Base-by-base conservation (phyloP, 2,113 vertebrate genomes). In the Vanacampus margaritifer region DNA sequence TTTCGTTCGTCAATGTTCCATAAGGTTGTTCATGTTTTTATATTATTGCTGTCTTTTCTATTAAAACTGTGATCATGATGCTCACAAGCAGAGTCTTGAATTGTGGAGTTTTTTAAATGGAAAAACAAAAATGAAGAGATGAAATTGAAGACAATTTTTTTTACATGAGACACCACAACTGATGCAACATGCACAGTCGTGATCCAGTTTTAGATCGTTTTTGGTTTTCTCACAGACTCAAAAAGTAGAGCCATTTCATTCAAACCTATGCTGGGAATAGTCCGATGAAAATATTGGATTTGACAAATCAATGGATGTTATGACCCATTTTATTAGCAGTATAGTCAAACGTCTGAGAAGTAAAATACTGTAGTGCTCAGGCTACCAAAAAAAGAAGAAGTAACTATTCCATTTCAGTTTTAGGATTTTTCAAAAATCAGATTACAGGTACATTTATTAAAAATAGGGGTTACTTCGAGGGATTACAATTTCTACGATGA, bases 21-120 rank as follows among this genome's bases (percentile, higher is more conserved):
- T 64, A 79, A 59, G 13, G 69, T 87, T 73, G 68, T 65, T 16
- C 65, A 75, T 82, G 69, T 69, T 86, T 89, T 86, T 85, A 78
- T 89, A 87, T 73, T 65, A 73, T 77, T 51, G 64, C 43, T 79
- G 21, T 1, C 72, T 86, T 82, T 86, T 83, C 41, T 75, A 84
- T 83, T 86, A 84, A 89, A 85, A 74, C 23, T 10, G 32, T 66
- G 70, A 80, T 70, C 43, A 66, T 73, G 32, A 65, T 48, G 35
- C 61, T 0, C 17, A 11, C 1, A 23, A 24, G 12, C 21, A 57
- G 11, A 51, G 32, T 41, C 28, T 36, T 14, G 60, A 5, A 35
- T n/a, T 6, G 11, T 61, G 59, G 37, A 14, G 23, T 54, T 14
- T 23, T 54, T 51, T 1, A 2, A 50, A 50, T n/a, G 48, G 28